Percentiles rank a stretch among this genome's conserved stretches.
These are phyloP conservation scores for Crossaster papposus DNA, from an alignment of 53 echinoderm and acorn worm species.

Conservation along the genomic window DNA sequence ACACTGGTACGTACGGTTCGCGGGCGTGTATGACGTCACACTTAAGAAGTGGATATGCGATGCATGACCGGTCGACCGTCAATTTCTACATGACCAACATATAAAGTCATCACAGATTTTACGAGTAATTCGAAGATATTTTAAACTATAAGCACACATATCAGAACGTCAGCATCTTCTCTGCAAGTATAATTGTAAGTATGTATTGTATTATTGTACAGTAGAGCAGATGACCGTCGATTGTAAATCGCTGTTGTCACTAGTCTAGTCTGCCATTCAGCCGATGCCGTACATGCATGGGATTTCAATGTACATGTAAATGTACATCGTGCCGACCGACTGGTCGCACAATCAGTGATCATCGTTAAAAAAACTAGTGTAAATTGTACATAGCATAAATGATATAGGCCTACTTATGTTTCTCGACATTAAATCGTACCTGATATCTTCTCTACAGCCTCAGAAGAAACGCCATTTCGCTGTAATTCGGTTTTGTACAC, in stretches of 20 bases:
- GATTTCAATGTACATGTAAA: neutral
- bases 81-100: conserved; percentile 4
- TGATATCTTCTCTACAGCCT: conserved; percentile 18
- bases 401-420: conserved; percentile 6
- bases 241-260: conserved; percentile 13
- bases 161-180: conserved; percentile 16
- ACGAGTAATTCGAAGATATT: conserved; percentile 13
- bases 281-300: conserved; percentile 13
- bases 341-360: too few species aligned
- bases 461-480: conserved; percentile 14
- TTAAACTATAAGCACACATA: conserved; percentile 4
- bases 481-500: conserved; percentile 7
- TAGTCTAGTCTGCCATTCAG: neutral
- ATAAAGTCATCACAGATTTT: conserved; percentile 8
- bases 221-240: conserved; percentile 18
- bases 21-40: too few species aligned
- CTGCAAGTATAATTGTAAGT: conserved; percentile 9
- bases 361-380: neutral
- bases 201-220: conserved; percentile 25
- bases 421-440: conserved; percentile 9
- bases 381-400: neutral
- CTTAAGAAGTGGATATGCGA: too few species aligned
- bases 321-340: too few species aligned
- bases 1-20: neutral
- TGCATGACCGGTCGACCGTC: neutral